A percentile compares a stretch with the other conserved stretches of the same genome.
phyloP scores from a whole-genome alignment of 2,113 vertebrate genomes.

The Microcebus ravelobensis region DNA sequence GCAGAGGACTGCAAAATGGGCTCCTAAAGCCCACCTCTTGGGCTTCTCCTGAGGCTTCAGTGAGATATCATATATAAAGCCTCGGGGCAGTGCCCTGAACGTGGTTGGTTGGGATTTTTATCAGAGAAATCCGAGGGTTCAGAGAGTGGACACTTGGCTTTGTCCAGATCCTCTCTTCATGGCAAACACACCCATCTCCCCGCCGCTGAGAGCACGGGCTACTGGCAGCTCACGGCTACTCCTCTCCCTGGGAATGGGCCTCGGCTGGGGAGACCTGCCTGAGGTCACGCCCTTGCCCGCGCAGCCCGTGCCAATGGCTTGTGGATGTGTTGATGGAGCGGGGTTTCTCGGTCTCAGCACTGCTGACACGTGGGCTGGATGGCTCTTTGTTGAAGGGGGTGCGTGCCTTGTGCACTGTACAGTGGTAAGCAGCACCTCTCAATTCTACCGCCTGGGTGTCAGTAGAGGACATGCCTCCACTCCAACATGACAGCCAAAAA shows the following conservation, averaged over 20 bases:
- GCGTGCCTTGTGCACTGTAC: not conserved
- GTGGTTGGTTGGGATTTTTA: not conserved
- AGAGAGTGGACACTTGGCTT: not conserved
- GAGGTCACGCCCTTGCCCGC: not conserved
- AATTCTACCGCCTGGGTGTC: not conserved
- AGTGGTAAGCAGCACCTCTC: not conserved
- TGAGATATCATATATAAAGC: not conserved
- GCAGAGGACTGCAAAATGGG: not conserved
- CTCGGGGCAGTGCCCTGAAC: not conserved
- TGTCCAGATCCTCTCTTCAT: not conserved
- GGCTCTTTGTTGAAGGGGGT: not conserved
- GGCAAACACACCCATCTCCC: not conserved
- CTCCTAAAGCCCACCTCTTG: not conserved
- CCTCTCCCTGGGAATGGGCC: not conserved
- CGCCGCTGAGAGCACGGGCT: not conserved
- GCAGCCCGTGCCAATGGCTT: not conserved
- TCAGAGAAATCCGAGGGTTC: not conserved
- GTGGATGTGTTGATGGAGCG: rapidly evolving
- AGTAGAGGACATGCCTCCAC: rapidly evolving
- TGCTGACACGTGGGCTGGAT: not conserved
- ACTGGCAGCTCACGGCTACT: not conserved
- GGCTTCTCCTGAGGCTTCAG: not conserved
- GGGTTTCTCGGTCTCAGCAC: not conserved
- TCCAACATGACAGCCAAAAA: not conserved
- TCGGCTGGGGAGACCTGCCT: not conserved